Evolutionary conservation across 2,113 vertebrate genomes (phyloP).

Genomic region (Euleptes europaea): DNA sequence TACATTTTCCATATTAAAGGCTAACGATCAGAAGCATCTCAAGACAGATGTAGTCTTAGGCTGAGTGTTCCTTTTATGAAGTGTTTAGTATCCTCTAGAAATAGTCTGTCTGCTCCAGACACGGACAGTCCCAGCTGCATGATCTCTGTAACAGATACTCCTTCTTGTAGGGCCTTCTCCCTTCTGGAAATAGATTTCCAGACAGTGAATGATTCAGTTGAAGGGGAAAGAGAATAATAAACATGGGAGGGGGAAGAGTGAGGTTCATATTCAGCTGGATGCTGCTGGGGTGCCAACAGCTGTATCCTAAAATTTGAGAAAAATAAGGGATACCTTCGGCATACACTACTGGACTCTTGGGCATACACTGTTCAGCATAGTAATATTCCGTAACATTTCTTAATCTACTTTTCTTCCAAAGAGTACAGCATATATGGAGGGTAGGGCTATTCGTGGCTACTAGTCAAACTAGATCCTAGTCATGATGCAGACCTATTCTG

Average conservation of each 20-base stretch:
- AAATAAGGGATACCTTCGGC: background rate
- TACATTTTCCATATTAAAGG: slow-evolving; percentile 27
- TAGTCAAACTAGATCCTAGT: too few relatives aligned
- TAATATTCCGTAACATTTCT: background rate
- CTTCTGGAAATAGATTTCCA: slow-evolving; percentile 15
- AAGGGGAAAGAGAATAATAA: background rate
- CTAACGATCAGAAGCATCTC: slow-evolving; percentile 15
- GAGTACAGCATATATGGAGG: too few relatives aligned
- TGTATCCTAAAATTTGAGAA: background rate
- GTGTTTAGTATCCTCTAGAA: slow-evolving; percentile 32
- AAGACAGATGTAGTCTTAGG: slow-evolving; percentile 7
- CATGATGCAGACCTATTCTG: too few relatives aligned
- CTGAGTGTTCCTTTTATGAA: slow-evolving; percentile 18
- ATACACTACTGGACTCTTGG: too few relatives aligned
- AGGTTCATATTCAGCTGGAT: background rate
- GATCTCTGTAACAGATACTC: slow-evolving; percentile 28
- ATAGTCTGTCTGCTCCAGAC: slow-evolving; percentile 19
- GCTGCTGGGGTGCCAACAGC: background rate
- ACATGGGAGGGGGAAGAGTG: background rate
- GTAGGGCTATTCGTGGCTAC: too few relatives aligned
- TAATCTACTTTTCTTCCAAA: too few relatives aligned
- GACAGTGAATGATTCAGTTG: slow-evolving; percentile 11
- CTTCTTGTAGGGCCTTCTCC: slow-evolving; percentile 6
- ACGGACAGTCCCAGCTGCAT: slow-evolving; percentile 15
- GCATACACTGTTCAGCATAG: background rate